Conservation (phyloP, 1,140 invertebrate species). For the Lethrus apterus region DNA sequence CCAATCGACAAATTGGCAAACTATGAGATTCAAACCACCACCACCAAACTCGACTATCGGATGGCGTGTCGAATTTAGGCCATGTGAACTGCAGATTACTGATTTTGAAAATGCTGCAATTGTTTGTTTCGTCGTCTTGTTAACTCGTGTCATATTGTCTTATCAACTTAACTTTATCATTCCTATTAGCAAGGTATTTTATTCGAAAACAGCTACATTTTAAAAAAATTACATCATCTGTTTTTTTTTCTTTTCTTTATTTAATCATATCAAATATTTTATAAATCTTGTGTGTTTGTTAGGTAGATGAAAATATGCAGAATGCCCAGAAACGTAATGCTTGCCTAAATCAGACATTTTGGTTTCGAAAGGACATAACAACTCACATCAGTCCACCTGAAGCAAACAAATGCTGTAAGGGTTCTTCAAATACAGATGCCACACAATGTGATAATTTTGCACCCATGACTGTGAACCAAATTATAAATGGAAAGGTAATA, state of each 20-base stretch:
- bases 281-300: no score
- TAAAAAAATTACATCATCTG: background rate
- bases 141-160: constrained; percentile 94
- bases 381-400: constrained; percentile 44
- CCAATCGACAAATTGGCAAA: constrained; percentile 99
- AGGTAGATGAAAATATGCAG: constrained; percentile 98
- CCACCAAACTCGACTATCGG: constrained; percentile 91
- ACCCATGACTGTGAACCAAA: constrained; percentile 88
- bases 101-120: constrained; percentile 99
- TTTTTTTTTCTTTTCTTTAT: no score
- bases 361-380: constrained; percentile 80
- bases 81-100: constrained; percentile 96
- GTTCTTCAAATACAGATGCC: constrained; percentile 28
- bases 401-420: constrained; percentile 38
- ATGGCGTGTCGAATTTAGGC: constrained; percentile 99
- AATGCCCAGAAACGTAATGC: constrained; percentile 88
- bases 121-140: constrained; percentile 95
- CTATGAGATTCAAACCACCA: constrained; percentile 99
- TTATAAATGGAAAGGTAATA: constrained; percentile 91
- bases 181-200: constrained; percentile 86
- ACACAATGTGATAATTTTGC: constrained; percentile 50
- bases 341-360: constrained; percentile 74
- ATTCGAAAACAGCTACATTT: background rate
- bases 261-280: no score
- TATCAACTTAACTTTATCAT: constrained; percentile 95